Percentiles rank a stretch among this genome's conserved stretches.
Evolutionary conservation across 2,888 invertebrate genomes (phyloP).

Genomic region (Steinernema carpocapsae): DNA sequence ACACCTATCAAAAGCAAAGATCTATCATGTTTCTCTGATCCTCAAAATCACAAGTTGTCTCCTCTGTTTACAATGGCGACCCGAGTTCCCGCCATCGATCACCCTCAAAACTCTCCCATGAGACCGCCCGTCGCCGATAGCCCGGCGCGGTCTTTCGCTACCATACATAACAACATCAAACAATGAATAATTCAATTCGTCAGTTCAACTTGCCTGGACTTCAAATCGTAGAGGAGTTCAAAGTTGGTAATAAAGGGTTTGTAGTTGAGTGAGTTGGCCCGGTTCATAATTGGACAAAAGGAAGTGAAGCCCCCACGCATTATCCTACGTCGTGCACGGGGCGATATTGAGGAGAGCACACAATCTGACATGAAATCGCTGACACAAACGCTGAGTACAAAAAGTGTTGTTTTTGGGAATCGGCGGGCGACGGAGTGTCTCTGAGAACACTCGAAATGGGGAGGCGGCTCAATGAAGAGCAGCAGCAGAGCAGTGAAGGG

Average conservation of each 20-base stretch:
- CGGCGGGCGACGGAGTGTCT: no score
- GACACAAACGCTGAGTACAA: not conserved
- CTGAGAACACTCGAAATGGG: not conserved
- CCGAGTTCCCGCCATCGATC: slow-evolving; percentile 10
- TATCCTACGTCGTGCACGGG: not conserved
- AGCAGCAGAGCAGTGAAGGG: not conserved
- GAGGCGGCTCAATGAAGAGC: not conserved
- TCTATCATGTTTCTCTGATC: no score
- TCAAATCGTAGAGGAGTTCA: slow-evolving; percentile 42
- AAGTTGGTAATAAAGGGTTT: slow-evolving; percentile 40
- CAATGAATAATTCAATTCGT: not conserved
- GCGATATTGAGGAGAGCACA: not conserved
- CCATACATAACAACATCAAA: not conserved
- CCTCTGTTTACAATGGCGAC: not conserved
- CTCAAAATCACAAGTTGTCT: no score
- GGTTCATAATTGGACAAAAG: slow-evolving; percentile 37
- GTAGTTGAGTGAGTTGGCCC: slow-evolving; percentile 41
- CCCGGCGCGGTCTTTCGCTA: not conserved
- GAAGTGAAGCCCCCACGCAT: slow-evolving; percentile 11
- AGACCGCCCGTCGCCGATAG: not conserved
- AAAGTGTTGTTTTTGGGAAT: slow-evolving; percentile 15
- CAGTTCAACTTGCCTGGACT: slow-evolving; percentile 41
- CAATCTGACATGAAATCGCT: slow-evolving; percentile 5
- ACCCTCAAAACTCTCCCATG: not conserved
- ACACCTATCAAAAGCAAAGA: no score